phyloP scores from a whole-genome alignment of 2,888 invertebrate species.

The Diadromus collaris region DNA sequence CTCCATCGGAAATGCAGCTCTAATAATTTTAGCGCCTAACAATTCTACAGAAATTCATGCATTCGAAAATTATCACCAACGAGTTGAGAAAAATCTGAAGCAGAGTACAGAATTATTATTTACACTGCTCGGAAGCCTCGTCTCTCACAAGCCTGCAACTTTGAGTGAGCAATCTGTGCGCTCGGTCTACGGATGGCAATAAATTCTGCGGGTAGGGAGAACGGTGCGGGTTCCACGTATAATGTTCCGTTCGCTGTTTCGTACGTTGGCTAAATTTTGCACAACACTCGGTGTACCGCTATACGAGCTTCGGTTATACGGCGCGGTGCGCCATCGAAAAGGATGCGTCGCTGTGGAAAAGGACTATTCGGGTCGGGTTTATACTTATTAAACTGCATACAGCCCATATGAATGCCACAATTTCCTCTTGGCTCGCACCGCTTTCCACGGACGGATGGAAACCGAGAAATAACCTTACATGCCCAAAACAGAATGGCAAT shows the following conservation, averaged over 20 bases:
- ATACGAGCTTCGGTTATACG: conserved; percentile 11
- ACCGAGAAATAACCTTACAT: not conserved
- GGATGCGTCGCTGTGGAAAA: conserved; percentile 40
- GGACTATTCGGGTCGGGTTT: conserved; percentile 36
- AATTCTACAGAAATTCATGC: not conserved
- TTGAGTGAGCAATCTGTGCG: conserved; percentile 70
- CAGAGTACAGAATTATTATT: not conserved
- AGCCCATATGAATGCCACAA: not conserved
- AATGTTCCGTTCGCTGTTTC: conserved; percentile 59
- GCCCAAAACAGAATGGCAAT: not conserved
- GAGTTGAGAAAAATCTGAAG: not conserved
- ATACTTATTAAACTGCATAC: conserved; percentile 29
- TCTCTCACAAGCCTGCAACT: conserved; percentile 66
- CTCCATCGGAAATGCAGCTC: too few species aligned
- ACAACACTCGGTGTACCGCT: conserved; percentile 41
- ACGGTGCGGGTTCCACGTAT: conserved; percentile 27
- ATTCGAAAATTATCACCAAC: not conserved
- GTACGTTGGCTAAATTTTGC: conserved; percentile 64
- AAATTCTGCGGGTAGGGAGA: conserved; percentile 49
- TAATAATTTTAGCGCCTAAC: too few species aligned
- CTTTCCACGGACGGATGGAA: not conserved
- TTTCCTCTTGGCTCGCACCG: not conserved
- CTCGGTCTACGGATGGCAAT: conserved; percentile 57
- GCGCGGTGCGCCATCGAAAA: not conserved
- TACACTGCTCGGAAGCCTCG: conserved; percentile 42